These are phyloP conservation scores for Drosophila imparisetae DNA, from an alignment of 2,888 invertebrate species.

Conservation along the genomic window DNA sequence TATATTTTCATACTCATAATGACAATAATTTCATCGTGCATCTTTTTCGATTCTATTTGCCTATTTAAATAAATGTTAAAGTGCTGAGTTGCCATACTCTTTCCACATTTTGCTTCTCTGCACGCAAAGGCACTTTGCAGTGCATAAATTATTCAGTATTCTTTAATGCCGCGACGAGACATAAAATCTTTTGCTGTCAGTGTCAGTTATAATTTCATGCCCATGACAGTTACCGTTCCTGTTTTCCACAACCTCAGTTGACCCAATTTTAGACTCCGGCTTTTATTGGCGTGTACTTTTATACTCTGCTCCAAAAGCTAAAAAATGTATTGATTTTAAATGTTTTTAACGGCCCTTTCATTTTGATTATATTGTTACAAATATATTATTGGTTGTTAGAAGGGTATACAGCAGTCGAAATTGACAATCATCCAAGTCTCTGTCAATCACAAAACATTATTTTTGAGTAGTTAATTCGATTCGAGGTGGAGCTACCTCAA, in stretches of 20 bases:
- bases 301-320: not conserved
- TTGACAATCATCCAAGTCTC: not conserved
- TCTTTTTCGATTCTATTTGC: not conserved
- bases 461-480: constrained; percentile 16
- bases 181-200: constrained; percentile 65
- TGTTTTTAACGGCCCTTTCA: not conserved
- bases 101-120: constrained; percentile 20
- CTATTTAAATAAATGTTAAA: constrained; percentile 27
- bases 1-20: not conserved
- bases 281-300: constrained; percentile 35
- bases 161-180: constrained; percentile 63
- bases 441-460: constrained; percentile 9
- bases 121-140: constrained; percentile 66
- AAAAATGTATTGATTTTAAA: not conserved
- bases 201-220: constrained; percentile 66
- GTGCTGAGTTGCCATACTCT: constrained; percentile 15
- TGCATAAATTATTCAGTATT: constrained; percentile 75
- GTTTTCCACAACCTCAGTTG: constrained; percentile 32
- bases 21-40: not conserved
- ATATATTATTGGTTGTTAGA: not conserved
- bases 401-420: not conserved
- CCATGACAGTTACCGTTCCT: constrained; percentile 36
- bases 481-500: not conserved
- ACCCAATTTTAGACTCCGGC: constrained; percentile 56
- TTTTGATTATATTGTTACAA: not conserved